Percentiles rank a stretch among this genome's conserved stretches.
Evolutionary conservation across 1,140 invertebrate genomes (phyloP).

Genomic region (Drosophila pectinifera): DNA sequence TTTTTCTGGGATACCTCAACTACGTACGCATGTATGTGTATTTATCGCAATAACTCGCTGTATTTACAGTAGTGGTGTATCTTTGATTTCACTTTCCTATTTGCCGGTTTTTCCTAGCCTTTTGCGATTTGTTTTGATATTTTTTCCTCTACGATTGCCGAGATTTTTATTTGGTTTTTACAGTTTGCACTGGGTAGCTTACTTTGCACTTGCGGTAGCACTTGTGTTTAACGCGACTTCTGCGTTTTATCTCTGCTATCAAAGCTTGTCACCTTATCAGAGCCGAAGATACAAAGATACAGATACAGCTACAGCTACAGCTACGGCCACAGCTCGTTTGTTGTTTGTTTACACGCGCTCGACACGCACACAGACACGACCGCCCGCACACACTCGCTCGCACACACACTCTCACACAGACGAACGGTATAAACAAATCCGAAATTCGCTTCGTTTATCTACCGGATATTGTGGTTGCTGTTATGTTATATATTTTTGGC

Average conservation of each 20-base stretch:
- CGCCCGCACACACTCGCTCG: constrained; percentile 12
- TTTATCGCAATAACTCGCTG: constrained; percentile 19
- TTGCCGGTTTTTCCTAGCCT: constrained; percentile 21
- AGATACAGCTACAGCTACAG: constrained; percentile 16
- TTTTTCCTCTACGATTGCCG: neutral
- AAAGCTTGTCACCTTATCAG: constrained; percentile 57
- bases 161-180: constrained; percentile 3
- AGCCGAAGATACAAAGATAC: constrained; percentile 38
- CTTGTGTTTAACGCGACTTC: constrained; percentile 41
- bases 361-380: constrained; percentile 28
- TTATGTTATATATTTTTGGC: constrained; percentile 12
- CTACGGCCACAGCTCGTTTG: constrained; percentile 20
- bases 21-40: constrained; percentile 2
- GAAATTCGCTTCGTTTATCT: constrained; percentile 18
- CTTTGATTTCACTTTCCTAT: constrained; percentile 39
- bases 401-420: constrained; percentile 14
- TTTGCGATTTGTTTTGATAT: constrained; percentile 35
- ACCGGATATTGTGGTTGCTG: neutral
- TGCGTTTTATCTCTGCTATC: constrained; percentile 29
- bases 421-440: constrained; percentile 41
- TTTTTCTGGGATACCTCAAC: constrained; percentile 14
- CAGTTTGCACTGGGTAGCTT: constrained; percentile 24
- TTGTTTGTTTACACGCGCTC: constrained; percentile 40
- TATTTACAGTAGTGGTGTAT: constrained; percentile 42
- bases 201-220: constrained; percentile 30